Conservation (phyloP, 2,113 vertebrate species). For the Xenopus laevis region DNA sequence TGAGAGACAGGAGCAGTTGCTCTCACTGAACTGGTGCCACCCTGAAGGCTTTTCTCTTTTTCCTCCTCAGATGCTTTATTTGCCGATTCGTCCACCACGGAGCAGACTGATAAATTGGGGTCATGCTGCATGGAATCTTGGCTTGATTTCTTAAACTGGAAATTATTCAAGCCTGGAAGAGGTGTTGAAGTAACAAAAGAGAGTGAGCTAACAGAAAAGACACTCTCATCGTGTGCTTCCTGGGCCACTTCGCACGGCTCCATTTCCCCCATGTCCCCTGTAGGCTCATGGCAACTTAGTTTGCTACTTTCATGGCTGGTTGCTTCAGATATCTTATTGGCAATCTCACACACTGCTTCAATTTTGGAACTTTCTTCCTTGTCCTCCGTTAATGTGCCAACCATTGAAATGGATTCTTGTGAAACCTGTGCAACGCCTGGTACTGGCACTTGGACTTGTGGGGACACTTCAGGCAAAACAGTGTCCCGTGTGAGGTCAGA, state of each 20-base stretch:
- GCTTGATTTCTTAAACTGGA: conserved; percentile 19
- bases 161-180: conserved; percentile 13
- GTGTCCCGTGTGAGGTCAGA: too few relatives aligned
- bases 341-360: background rate
- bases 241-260: conserved; percentile 6
- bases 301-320: background rate
- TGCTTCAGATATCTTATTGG: background rate
- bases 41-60: too few relatives aligned
- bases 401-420: background rate
- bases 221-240: conserved; percentile 12
- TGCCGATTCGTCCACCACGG: background rate
- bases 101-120: conserved; percentile 4
- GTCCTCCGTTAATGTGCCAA: background rate
- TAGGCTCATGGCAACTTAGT: background rate
- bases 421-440: background rate
- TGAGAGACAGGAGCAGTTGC: background rate
- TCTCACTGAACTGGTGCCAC: background rate
- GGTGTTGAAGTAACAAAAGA: conserved; percentile 40
- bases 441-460: background rate
- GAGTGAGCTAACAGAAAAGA: conserved; percentile 9
- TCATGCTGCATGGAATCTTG: conserved; percentile 1
- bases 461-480: background rate
- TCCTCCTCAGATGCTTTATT: background rate
- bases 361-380: background rate
- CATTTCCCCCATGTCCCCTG: background rate